These are phyloP conservation scores for Boulengeromyrus knoepffleri DNA, from an alignment of 2,113 vertebrate genomes.

Conservation along the genomic window DNA sequence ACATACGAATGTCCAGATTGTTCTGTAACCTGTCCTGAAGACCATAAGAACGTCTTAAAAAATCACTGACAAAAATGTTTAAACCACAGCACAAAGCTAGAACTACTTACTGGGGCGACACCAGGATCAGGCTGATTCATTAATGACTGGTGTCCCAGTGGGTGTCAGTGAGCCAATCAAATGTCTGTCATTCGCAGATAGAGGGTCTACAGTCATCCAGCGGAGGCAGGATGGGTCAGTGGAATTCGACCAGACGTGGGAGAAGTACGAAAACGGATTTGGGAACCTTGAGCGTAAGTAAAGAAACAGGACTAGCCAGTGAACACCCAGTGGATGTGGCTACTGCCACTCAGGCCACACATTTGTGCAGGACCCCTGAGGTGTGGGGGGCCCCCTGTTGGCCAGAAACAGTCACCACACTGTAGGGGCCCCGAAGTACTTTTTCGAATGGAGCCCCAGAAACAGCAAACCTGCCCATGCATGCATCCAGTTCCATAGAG, in stretches of 20 bases:
- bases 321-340: neutral
- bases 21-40: neutral
- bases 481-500: neutral
- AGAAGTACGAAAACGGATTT: conserved; percentile 75
- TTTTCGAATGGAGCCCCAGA: neutral
- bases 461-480: neutral
- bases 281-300: conserved; percentile 72
- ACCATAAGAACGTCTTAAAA: neutral
- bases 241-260: conserved; percentile 83
- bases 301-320: neutral
- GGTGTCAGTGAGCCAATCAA: neutral
- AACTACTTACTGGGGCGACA: neutral
- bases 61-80: neutral
- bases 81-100: neutral
- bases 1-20: neutral
- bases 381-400: neutral
- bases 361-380: neutral
- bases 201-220: conserved; percentile 75
- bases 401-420: neutral
- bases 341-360: neutral
- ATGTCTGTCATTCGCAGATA: conserved; percentile 48
- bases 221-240: conserved; percentile 68
- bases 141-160: no score
- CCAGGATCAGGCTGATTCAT: neutral
- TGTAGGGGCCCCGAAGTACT: neutral